These are phyloP conservation scores for Noctua pronuba DNA, from an alignment of 2,888 invertebrate species.

Conservation along the genomic window DNA sequence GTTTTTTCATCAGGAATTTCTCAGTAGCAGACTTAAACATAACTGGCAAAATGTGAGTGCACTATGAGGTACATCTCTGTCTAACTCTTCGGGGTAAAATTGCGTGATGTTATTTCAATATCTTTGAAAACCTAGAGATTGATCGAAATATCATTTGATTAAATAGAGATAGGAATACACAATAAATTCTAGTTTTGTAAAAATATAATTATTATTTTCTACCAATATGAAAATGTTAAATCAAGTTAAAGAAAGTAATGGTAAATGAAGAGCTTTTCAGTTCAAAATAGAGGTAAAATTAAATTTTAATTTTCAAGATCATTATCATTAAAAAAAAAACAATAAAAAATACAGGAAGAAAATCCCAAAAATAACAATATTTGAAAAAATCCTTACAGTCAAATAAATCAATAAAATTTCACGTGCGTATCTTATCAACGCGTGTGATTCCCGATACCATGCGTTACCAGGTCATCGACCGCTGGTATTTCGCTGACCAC, in stretches of 20 bases:
- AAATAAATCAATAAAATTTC: constrained; percentile 5
- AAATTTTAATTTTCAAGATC: neutral
- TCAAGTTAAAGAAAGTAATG: neutral
- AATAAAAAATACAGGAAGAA: neutral
- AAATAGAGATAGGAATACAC: neutral
- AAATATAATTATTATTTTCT: neutral
- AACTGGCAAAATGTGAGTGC: too few species aligned
- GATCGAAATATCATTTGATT: neutral
- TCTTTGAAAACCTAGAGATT: neutral
- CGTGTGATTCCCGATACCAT: constrained; percentile 72
- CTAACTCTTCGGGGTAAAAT: too few species aligned
- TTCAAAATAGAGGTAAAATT: neutral
- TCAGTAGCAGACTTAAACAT: too few species aligned
- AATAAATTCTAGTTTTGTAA: neutral
- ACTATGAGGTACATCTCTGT: too few species aligned
- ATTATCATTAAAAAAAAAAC: too few species aligned
- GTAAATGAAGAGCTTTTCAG: neutral
- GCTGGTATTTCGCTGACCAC: constrained; percentile 69
- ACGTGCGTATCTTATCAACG: constrained; percentile 69
- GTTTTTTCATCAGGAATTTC: too few species aligned
- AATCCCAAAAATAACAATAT: neutral
- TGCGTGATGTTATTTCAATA: too few species aligned
- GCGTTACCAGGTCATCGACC: constrained; percentile 73
- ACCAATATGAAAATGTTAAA: neutral
- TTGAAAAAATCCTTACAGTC: neutral